Evolutionary conservation across 2,797 vertebrate species (phyloP).

Genomic region (Parauchenoglanis punctatus): DNA sequence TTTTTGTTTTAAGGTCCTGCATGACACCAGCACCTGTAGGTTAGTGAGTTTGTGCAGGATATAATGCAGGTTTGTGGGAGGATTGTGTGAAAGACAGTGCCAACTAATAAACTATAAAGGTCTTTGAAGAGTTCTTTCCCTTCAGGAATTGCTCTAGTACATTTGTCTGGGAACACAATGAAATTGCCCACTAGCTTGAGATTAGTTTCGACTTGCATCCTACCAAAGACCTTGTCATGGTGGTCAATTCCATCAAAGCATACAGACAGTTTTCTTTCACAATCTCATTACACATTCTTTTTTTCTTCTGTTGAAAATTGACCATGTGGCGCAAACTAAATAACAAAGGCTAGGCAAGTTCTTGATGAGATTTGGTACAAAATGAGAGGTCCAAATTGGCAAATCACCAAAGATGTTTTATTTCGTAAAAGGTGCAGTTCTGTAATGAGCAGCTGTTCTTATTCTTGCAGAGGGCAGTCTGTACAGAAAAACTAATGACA

Average conservation of each 20-base stretch:
- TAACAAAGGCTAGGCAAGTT: slow-evolving; percentile 31
- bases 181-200: slow-evolving; percentile 42
- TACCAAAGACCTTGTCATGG: slow-evolving; percentile 52
- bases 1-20: background rate
- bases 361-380: slow-evolving; percentile 10
- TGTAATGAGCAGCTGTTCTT: background rate
- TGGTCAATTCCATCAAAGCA: slow-evolving; percentile 56
- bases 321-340: slow-evolving; percentile 36
- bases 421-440: background rate
- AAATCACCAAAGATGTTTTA: slow-evolving; percentile 8
- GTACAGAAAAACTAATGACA: slow-evolving; percentile 1
- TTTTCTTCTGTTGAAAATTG: slow-evolving; percentile 40
- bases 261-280: slow-evolving; percentile 35
- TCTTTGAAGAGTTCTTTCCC: slow-evolving; percentile 43
- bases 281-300: slow-evolving; percentile 39
- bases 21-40: slow-evolving; percentile 1
- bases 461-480: background rate
- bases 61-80: slow-evolving; percentile 13
- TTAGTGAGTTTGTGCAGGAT: background rate
- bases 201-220: slow-evolving; percentile 57
- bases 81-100: slow-evolving; percentile 20
- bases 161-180: slow-evolving; percentile 47
- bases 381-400: background rate
- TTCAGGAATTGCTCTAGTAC: slow-evolving; percentile 45
- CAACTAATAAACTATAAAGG: slow-evolving; percentile 43